These are phyloP conservation scores for Monarcha castaneiventris DNA, from an alignment of 2,113 vertebrate genomes.

Conservation along the genomic window DNA sequence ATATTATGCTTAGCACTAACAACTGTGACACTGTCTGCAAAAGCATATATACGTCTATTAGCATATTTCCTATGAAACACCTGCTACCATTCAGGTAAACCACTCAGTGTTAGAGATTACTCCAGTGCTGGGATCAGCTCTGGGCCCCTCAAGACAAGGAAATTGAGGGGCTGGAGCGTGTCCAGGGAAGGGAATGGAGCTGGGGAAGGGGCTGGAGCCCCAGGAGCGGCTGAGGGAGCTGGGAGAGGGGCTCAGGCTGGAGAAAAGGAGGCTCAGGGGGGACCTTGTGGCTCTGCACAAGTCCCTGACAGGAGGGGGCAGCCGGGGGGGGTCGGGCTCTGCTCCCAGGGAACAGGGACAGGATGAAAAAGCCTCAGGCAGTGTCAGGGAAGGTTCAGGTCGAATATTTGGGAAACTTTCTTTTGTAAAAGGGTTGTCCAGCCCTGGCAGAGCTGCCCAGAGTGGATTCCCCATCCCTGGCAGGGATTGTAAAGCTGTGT, in stretches of 20 bases:
- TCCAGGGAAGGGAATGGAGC: not conserved
- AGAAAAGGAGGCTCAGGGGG: not conserved
- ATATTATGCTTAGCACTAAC: not conserved
- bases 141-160: not conserved
- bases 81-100: not conserved
- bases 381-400: accelerated
- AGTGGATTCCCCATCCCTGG: not conserved
- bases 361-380: not conserved
- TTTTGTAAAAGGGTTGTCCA: not conserved
- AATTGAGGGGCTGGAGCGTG: accelerated
- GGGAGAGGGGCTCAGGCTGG: not conserved
- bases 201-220: not conserved
- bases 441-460: not conserved
- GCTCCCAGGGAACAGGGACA: not conserved
- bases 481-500: accelerated
- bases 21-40: not conserved
- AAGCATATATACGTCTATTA: not conserved
- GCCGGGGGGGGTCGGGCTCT: not conserved
- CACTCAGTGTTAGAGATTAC: not conserved
- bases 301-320: not conserved
- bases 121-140: accelerated
- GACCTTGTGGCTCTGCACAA: not conserved
- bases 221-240: not conserved
- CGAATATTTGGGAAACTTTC: accelerated
- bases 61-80: not conserved